Conservation (phyloP, 1,140 invertebrate species). For the Bombus huntii region DNA sequence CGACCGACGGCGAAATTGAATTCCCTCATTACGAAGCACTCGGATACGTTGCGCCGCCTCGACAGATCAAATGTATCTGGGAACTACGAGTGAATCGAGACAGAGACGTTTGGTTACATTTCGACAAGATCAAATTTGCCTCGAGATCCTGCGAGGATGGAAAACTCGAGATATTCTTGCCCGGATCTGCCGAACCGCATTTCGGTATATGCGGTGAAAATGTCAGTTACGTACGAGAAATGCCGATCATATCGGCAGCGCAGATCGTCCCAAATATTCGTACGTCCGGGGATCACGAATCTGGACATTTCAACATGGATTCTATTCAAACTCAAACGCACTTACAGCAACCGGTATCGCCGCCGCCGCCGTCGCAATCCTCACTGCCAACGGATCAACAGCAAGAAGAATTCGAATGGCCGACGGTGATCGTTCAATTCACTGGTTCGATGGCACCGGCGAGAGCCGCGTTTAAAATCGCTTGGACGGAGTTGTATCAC, state of each 20-base stretch:
- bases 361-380: background rate
- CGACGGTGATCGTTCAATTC: constrained; percentile 87
- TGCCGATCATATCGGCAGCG: constrained; percentile 89
- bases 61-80: constrained; percentile 93
- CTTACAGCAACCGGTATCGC: background rate
- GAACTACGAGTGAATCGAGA: constrained; percentile 91
- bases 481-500: constrained; percentile 95
- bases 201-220: constrained; percentile 92
- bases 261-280: constrained; percentile 87
- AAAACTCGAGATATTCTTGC: constrained; percentile 91
- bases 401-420: constrained; percentile 80
- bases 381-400: background rate
- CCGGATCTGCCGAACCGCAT: constrained; percentile 87
- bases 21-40: constrained; percentile 93
- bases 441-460: constrained; percentile 90
- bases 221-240: constrained; percentile 88
- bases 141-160: constrained; percentile 91
- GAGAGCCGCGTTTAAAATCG: constrained; percentile 91
- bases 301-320: background rate
- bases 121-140: constrained; percentile 93
- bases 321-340: background rate
- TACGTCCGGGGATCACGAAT: background rate
- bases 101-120: constrained; percentile 92
- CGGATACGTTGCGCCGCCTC: constrained; percentile 88
- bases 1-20: constrained; percentile 91